These are phyloP conservation scores for Axinella damicornis DNA, from an alignment of 37 sponge, comb jelly and placozoan species.

Conservation along the genomic window DNA sequence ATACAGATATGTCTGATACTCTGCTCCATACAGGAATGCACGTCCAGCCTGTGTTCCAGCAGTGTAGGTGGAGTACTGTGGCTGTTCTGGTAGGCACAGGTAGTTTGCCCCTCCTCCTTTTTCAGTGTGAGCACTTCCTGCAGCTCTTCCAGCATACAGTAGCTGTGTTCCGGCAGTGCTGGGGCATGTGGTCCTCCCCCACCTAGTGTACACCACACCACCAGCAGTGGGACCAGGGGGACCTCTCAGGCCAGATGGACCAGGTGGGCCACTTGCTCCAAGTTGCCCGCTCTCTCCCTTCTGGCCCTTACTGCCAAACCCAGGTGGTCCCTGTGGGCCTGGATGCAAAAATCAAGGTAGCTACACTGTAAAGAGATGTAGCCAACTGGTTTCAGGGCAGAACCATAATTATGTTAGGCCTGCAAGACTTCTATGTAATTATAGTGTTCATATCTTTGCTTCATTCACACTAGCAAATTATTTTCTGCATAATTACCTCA, in stretches of 20 bases:
- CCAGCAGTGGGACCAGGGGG: conserved; percentile 6
- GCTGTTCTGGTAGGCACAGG: conserved; percentile 25
- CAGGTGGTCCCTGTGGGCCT: neutral
- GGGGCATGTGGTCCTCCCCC: conserved; percentile 36
- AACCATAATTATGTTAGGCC: too few relatives aligned
- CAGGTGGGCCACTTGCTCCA: conserved; percentile 11
- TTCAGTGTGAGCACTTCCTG: neutral
- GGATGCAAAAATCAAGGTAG: too few relatives aligned
- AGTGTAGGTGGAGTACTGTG: conserved; percentile 36
- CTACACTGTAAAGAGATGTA: too few relatives aligned
- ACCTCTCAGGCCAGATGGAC: too few relatives aligned
- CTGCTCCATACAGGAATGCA: conserved; percentile 24
- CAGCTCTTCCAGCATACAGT: conserved; percentile 20
- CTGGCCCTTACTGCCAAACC: neutral
- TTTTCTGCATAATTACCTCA: too few relatives aligned
- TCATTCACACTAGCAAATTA: too few relatives aligned
- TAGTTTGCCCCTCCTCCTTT: conserved; percentile 28
- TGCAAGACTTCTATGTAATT: too few relatives aligned
- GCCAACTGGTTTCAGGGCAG: too few relatives aligned
- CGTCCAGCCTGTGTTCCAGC: conserved; percentile 6
- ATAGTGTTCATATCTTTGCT: too few relatives aligned
- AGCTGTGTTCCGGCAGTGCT: conserved; percentile 9
- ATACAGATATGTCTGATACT: conserved; percentile 21
- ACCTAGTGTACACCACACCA: conserved; percentile 18
- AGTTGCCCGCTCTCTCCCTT: neutral